Evolutionary conservation across 2,113 vertebrate species (phyloP).

Genomic region (Connochaetes taurinus): DNA sequence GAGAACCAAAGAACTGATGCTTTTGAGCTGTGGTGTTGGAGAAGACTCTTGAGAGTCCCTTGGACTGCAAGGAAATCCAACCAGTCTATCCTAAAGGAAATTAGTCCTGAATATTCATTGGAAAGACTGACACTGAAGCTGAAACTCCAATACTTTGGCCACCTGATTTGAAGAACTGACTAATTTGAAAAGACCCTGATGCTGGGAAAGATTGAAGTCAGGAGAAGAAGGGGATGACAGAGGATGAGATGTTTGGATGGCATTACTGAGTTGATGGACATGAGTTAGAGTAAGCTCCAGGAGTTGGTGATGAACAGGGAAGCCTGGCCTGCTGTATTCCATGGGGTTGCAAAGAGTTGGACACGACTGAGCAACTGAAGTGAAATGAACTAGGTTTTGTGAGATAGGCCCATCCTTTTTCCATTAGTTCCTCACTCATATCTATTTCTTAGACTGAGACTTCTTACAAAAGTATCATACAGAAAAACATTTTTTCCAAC

Average conservation of each 20-base stretch:
- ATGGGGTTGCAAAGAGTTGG: background rate
- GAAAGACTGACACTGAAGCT: background rate
- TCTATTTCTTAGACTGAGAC: background rate
- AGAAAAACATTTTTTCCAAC: background rate
- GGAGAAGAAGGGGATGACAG: background rate
- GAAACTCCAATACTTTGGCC: background rate
- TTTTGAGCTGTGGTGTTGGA: background rate
- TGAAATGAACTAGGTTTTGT: background rate
- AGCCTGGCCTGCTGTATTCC: background rate
- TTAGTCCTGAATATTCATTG: background rate
- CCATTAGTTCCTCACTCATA: background rate
- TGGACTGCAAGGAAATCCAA: background rate
- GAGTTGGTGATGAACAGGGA: background rate
- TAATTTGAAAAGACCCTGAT: background rate
- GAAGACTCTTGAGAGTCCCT: background rate
- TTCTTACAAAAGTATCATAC: background rate
- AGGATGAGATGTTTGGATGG: background rate
- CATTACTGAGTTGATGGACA: background rate
- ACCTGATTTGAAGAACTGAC: background rate
- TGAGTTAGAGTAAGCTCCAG: background rate
- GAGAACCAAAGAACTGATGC: background rate
- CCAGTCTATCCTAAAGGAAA: background rate
- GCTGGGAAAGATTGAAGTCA: background rate
- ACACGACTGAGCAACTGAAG: background rate
- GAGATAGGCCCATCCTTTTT: background rate